Conservation (phyloP, 2,113 vertebrate genomes). For the Illadopsis cleaveri region DNA sequence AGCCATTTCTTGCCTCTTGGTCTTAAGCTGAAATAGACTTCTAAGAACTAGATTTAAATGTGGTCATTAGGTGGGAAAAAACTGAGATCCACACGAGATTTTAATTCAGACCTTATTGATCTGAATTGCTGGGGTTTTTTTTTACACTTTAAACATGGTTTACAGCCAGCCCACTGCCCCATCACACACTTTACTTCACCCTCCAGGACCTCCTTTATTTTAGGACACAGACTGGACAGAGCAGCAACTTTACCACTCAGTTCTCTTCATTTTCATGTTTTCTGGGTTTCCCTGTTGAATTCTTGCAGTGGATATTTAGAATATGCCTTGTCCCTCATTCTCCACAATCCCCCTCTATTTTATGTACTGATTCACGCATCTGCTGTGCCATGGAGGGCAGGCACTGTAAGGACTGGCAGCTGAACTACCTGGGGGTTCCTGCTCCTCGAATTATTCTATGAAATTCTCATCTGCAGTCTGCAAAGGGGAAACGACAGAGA, state of each 20-base stretch:
- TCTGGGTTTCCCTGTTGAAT: neutral
- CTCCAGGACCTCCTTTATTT: neutral
- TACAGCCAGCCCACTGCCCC: neutral
- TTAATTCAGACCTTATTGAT: neutral
- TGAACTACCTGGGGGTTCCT: conserved; percentile 39
- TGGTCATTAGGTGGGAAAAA: neutral
- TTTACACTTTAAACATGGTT: neutral
- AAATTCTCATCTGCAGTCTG: conserved; percentile 57
- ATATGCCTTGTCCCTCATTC: neutral
- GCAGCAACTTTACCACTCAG: neutral
- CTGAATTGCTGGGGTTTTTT: neutral
- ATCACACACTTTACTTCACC: neutral
- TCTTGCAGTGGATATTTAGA: neutral
- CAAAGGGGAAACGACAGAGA: conserved; percentile 47
- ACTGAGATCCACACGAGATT: neutral
- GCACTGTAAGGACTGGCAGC: conserved; percentile 18
- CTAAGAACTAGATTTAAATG: neutral
- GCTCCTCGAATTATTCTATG: conserved; percentile 47
- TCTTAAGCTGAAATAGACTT: neutral
- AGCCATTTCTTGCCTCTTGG: neutral
- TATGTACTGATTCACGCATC: neutral
- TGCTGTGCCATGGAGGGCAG: neutral
- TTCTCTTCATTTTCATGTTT: neutral
- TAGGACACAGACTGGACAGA: neutral
- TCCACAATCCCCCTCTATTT: neutral